phyloP scores from a whole-genome alignment of 2,888 invertebrate species.

The Spodoptera picta region DNA sequence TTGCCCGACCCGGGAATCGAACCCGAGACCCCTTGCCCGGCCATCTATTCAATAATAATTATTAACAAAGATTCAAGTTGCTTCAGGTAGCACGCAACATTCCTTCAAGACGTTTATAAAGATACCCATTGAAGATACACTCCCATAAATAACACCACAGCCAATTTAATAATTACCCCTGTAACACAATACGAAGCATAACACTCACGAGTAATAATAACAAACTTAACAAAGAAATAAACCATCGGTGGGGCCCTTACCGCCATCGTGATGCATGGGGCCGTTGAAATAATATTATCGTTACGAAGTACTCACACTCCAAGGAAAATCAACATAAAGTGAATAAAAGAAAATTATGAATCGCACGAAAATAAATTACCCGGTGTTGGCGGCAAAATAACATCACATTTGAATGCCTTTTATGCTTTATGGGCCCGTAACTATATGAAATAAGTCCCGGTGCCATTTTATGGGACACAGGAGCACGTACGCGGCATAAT shows the following conservation, averaged over 20 bases:
- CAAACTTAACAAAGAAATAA: slow-evolving; percentile 81
- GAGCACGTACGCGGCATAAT: slow-evolving; percentile 85
- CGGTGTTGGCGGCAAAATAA: slow-evolving; percentile 89
- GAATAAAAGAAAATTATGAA: slow-evolving; percentile 89
- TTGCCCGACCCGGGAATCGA: too few relatives aligned
- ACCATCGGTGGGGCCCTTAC: slow-evolving; percentile 67
- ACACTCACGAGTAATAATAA: slow-evolving; percentile 71
- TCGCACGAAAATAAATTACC: slow-evolving; percentile 88
- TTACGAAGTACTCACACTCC: slow-evolving; percentile 86
- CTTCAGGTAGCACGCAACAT: too few relatives aligned
- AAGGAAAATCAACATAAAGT: slow-evolving; percentile 89
- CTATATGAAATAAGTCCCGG: slow-evolving; percentile 86
- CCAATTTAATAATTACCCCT: slow-evolving; percentile 50
- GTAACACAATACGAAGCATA: slow-evolving; percentile 51
- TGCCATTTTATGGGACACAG: slow-evolving; percentile 83
- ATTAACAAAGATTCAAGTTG: too few relatives aligned
- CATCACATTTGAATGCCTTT: slow-evolving; percentile 89
- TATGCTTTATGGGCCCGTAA: slow-evolving; percentile 87
- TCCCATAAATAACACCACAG: slow-evolving; percentile 18
- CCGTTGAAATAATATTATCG: slow-evolving; percentile 88
- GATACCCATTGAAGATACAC: not conserved
- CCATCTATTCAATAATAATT: too few relatives aligned
- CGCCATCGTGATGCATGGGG: slow-evolving; percentile 82
- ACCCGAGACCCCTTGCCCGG: too few relatives aligned
- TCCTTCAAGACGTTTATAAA: not conserved